A percentile compares a stretch with the other conserved stretches of the same genome.
phyloP scores from a whole-genome alignment of 2,888 invertebrate genomes.

The Platerodrilus igneus region DNA sequence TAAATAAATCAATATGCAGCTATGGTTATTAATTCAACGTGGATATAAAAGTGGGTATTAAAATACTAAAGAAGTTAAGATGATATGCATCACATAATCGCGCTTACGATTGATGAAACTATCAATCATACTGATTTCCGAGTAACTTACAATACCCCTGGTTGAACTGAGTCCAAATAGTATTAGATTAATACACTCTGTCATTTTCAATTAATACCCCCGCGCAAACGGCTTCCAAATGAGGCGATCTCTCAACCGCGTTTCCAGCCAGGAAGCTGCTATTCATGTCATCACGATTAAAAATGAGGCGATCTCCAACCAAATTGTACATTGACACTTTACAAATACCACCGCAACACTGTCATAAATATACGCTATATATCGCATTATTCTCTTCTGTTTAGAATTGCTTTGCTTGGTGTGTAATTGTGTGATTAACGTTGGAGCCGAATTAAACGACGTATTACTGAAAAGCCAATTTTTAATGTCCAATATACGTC shows the following conservation, averaged over 20 bases:
- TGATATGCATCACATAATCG: conserved; percentile 17
- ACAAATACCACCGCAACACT: conserved; percentile 42
- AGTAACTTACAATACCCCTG: conserved; percentile 18
- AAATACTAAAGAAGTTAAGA: too few species aligned
- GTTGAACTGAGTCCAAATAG: conserved; percentile 36
- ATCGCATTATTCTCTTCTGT: conserved; percentile 17
- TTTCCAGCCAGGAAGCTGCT: conserved; percentile 40
- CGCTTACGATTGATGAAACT: conserved; percentile 9
- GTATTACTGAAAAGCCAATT: too few species aligned
- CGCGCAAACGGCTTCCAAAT: conserved; percentile 41
- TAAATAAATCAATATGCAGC: too few species aligned
- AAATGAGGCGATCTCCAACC: conserved; percentile 46
- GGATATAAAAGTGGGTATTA: too few species aligned
- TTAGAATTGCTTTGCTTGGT: conserved; percentile 21
- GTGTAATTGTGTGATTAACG: conserved; percentile 33
- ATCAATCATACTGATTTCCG: conserved; percentile 1
- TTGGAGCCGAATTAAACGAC: too few species aligned
- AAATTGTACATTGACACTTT: conserved; percentile 48
- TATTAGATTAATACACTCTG: conserved; percentile 46
- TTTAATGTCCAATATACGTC: too few species aligned
- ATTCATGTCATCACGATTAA: conserved; percentile 47
- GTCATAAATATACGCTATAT: conserved; percentile 29
- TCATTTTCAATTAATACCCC: conserved; percentile 49
- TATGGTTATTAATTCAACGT: too few species aligned
- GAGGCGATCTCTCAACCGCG: conserved; percentile 43